Base-by-base conservation (phyloP, 2,888 invertebrate species). In the Apamea anceps region DNA sequence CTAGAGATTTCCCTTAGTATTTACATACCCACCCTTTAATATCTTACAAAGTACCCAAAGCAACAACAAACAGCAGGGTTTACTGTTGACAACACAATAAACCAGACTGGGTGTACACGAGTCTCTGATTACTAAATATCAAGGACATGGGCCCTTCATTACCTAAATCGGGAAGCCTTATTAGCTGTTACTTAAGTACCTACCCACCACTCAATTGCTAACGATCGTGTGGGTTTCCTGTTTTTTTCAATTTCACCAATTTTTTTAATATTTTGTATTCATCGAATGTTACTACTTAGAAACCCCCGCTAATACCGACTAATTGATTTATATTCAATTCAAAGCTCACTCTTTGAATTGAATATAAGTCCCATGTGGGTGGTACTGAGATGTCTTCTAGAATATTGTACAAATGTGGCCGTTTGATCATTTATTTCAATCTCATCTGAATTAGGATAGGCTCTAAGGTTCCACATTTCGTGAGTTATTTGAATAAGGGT, bases 71-170 rank as follows among this genome's bases (percentile, higher is more conserved):
- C 6, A 48, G 15, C 45, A 48, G 57, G 37, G 28, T 37, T 81
- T 72, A n/a, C 25, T 62, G 37, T 60, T 57, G 63, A 65, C 70
- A 65, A 78, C 37, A 57, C 67, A 72, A 72, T 21, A 80, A 75
- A 75, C 37, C 48, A 82, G 87, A 85, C 82, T 84, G 77, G 54
- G 75, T 68, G 60, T 85, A 83, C 81, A 87, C 76, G 80, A 71
- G 82, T 90, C 85, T 84, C 72, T 82, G 75, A 90, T 94, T 93
- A 93, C 92, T 90, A 93, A 93, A 92, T 92, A 92, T 92, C 92
- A 93, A 94, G 93, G 93, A 90, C 92, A 86, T 81, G 80, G 77
- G 84, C 86, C 90, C 86, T 89, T 86, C 85, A 88, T 91, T 88
- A 90, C 84, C n/a, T n/a, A 60, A 60, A 89, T 85, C 82, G 91